phyloP scores from a whole-genome alignment of 2,797 vertebrate genomes.

The Cossypha polioptera region DNA sequence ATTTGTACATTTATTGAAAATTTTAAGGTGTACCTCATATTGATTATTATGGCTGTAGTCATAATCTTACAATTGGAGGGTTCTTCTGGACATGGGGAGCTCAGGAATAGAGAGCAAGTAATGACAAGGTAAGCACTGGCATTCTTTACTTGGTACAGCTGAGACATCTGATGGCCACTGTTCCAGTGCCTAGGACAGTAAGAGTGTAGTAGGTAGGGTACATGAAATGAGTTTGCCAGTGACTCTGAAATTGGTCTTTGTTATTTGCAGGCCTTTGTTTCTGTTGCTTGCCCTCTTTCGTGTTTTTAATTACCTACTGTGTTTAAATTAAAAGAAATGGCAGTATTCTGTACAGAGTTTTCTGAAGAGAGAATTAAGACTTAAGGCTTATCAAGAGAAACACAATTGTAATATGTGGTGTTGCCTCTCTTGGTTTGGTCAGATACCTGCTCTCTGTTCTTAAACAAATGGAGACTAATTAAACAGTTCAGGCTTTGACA shows the following conservation, averaged over 20 bases:
- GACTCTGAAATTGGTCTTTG: fast-evolving
- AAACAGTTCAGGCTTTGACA: not conserved
- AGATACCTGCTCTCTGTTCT: not conserved
- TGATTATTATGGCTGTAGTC: not conserved
- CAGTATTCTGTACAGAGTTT: not conserved
- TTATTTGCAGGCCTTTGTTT: not conserved
- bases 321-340: not conserved
- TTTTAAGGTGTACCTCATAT: not conserved
- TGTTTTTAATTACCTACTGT: not conserved
- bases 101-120: not conserved
- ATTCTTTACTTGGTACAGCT: not conserved
- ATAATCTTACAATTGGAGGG: not conserved
- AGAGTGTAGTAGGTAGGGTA: not conserved
- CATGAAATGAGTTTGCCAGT: fast-evolving
- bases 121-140: not conserved
- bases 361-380: not conserved
- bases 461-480: not conserved
- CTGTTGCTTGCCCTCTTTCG: fast-evolving
- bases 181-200: not conserved
- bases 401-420: fast-evolving
- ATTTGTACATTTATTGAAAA: slow-evolving; percentile 61
- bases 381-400: not conserved
- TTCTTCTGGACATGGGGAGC: not conserved
- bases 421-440: not conserved
- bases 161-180: not conserved